phyloP scores from a whole-genome alignment of 2,888 invertebrate species.

The Tachina grossa region DNA sequence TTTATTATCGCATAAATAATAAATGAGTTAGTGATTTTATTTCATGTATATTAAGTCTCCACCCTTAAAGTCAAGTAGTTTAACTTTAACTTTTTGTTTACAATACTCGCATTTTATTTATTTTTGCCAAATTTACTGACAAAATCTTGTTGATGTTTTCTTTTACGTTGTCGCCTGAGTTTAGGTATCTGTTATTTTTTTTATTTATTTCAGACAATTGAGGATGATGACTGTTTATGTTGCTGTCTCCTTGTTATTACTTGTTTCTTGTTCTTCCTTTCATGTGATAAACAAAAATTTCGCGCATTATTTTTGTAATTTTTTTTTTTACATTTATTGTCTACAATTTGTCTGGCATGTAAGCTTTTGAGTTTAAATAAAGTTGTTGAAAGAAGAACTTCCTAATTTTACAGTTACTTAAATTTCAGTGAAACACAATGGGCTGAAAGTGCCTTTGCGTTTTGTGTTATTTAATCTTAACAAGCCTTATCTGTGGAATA shows the following conservation, averaged over 20 bases:
- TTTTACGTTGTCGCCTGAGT: conserved; percentile 4
- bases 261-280: conserved; percentile 50
- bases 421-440: conserved; percentile 19
- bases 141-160: conserved; percentile 11
- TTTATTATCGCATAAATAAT: conserved; percentile 55
- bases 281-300: conserved; percentile 29
- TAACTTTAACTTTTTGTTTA: neutral
- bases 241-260: conserved; percentile 37
- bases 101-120: conserved; percentile 13
- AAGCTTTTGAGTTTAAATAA: conserved; percentile 47
- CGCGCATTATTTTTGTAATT: conserved; percentile 33
- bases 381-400: neutral
- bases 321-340: conserved; percentile 36
- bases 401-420: conserved; percentile 52
- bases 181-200: conserved; percentile 9
- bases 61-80: conserved; percentile 53
- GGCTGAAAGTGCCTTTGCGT: neutral
- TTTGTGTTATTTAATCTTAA: too few species aligned
- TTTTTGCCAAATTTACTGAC: conserved; percentile 11
- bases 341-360: conserved; percentile 64
- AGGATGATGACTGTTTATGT: conserved; percentile 80
- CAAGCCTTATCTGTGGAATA: too few species aligned
- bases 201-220: conserved; percentile 60
- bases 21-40: conserved; percentile 18
- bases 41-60: conserved; percentile 40